phyloP scores from a whole-genome alignment of 2,113 vertebrate species.

The Petromus typicus region DNA sequence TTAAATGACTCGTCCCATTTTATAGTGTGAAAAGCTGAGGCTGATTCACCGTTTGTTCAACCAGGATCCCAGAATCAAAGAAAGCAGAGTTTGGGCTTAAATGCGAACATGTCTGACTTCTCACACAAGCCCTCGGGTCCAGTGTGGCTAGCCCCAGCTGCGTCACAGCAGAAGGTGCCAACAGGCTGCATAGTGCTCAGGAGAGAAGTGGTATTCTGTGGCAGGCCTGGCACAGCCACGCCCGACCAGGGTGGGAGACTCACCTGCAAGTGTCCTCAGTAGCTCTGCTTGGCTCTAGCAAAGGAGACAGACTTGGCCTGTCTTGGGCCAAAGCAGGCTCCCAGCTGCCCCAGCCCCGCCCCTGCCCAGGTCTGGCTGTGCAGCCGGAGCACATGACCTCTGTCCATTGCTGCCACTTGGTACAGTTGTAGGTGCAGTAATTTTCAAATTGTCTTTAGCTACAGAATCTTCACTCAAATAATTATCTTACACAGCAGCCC shows the following conservation, averaged over 20 bases:
- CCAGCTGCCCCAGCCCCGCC: no score
- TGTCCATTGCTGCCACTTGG: no score
- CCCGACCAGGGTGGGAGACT: no score
- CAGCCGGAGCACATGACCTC: no score
- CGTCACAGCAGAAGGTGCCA: rapidly evolving
- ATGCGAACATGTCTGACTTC: background rate
- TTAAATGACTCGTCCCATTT: background rate
- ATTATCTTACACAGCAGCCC: background rate
- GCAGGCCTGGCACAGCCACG: background rate
- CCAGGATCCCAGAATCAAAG: background rate
- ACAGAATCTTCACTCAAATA: background rate
- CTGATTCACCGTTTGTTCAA: background rate
- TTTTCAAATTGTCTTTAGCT: background rate
- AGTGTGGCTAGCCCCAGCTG: background rate
- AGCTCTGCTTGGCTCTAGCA: no score
- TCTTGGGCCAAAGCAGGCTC: no score
- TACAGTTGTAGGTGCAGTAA: background rate
- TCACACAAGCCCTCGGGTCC: background rate
- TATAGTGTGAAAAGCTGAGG: background rate
- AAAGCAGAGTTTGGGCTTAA: background rate
- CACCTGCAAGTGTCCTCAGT: background rate
- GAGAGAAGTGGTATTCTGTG: background rate
- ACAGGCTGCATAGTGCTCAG: background rate
- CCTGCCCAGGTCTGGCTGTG: no score
- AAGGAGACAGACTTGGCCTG: no score